Evolutionary conservation across 2,113 vertebrate species (phyloP), one percentile per base, ranked within the genome.

Genomic region (Crocuta crocuta): DNA sequence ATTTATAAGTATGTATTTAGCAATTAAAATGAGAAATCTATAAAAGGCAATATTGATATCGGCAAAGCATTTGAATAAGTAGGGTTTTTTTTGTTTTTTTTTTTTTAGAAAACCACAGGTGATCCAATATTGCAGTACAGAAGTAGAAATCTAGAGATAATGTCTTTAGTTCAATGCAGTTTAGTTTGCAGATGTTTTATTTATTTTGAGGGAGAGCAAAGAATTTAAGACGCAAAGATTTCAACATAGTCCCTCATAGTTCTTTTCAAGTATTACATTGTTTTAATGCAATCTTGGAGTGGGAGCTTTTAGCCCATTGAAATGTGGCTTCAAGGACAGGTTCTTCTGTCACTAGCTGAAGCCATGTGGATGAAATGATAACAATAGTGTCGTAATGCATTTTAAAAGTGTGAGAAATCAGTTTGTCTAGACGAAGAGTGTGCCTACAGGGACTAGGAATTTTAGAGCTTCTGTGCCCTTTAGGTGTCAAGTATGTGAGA

Each of bases 391-490:
- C 97, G 97, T 98, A 98, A 98, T 98, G 98, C 98, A 98, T 99
- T 99, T 99, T 98, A 98, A 98, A 99, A 99, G 98, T 99, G 99
- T 99, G 99, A 99, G 99, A 99, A 99, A 99, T 99, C 98, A 99
- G 98, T 98, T 98, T 98, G 99, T 99, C 98, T 99, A 99, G 98
- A 99, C 99, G 98, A 98, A 98, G 98, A 98, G 97, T 97, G 92
- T 95, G 97, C 98, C 98, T 98, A 97, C 98, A 98, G 98, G 98
- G 98, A 99, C 99, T 98, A 98, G 98, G 98, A 98, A 98, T 98
- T 98, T 99, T 98, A 98, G 98, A 98, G 98, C 98, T 98, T 99
- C 98, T 99, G 98, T 99, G 98, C 98, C 98, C 99, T 98, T 99
- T 99, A 99, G 98, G 98, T 99, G 98, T 99, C 98, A 99, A 98